A percentile compares a stretch with the other conserved stretches of the same genome.
phyloP scores from a whole-genome alignment of 2,113 vertebrate species.

The Corvus hawaiiensis region DNA sequence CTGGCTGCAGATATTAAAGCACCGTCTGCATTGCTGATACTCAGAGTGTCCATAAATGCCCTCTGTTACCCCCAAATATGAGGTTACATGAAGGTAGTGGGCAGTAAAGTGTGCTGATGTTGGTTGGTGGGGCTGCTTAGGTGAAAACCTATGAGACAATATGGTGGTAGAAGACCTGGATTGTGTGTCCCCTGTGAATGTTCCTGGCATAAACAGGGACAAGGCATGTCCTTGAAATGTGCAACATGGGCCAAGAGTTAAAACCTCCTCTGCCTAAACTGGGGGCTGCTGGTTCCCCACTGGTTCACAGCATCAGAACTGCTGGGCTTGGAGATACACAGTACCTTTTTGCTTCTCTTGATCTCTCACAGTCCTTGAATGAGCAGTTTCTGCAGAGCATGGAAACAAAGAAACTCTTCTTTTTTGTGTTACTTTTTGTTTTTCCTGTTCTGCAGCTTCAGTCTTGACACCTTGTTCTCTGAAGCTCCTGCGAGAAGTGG shows the following conservation, averaged over 20 bases:
- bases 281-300: neutral
- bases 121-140: neutral
- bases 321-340: neutral
- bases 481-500: neutral
- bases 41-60: neutral
- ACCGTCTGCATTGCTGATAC: neutral
- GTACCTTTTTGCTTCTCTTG: neutral
- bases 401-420: neutral
- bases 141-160: neutral
- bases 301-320: neutral
- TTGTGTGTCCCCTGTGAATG: neutral
- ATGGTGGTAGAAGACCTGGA: neutral
- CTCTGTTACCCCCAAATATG: neutral
- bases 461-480: neutral
- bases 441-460: neutral
- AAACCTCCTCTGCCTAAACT: neutral
- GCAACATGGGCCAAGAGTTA: neutral
- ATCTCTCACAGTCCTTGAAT: neutral
- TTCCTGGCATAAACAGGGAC: neutral
- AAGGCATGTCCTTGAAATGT: neutral
- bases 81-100: neutral
- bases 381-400: neutral
- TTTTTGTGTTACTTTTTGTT: neutral
- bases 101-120: neutral
- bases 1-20: neutral